Conservation (phyloP, 2,113 vertebrate species). For the Symphodus melops region DNA sequence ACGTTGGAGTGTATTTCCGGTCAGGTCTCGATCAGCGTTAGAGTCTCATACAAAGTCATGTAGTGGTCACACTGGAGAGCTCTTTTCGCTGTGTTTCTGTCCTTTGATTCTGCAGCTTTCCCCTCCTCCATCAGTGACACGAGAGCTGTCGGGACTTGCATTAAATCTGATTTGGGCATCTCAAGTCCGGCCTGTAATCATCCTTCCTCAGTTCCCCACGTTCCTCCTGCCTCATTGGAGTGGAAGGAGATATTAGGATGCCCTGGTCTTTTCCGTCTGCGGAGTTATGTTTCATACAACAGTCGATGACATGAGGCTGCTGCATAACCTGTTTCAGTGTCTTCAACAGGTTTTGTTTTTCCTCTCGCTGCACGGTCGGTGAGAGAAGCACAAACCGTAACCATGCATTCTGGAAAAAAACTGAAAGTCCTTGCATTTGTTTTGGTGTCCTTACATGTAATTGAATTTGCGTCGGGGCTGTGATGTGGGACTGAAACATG, state of each 20-base stretch:
- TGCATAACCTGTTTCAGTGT: neutral
- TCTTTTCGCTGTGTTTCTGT: neutral
- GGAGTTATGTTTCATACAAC: neutral
- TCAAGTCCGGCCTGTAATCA: constrained; percentile 5
- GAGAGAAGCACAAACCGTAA: neutral
- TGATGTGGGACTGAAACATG: constrained; percentile 19
- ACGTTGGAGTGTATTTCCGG: neutral
- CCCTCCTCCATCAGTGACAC: neutral
- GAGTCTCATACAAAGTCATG: neutral
- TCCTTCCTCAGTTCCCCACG: constrained; percentile 30
- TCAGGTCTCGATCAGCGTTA: neutral
- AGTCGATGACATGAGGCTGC: neutral
- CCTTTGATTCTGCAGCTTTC: neutral
- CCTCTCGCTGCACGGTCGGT: neutral
- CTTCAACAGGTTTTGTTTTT: neutral
- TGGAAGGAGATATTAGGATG: neutral
- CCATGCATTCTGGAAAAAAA: neutral
- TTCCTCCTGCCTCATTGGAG: constrained; percentile 22
- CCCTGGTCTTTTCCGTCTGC: neutral
- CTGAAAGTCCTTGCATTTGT: constrained; percentile 31
- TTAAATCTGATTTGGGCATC: constrained; percentile 34
- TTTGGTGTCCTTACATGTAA: constrained; percentile 27
- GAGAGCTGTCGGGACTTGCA: constrained; percentile 37
- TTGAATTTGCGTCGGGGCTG: constrained; percentile 31
- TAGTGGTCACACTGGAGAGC: neutral